Evolutionary conservation across 2,797 vertebrate species (phyloP).

Genomic region (Urophycis tenuis): DNA sequence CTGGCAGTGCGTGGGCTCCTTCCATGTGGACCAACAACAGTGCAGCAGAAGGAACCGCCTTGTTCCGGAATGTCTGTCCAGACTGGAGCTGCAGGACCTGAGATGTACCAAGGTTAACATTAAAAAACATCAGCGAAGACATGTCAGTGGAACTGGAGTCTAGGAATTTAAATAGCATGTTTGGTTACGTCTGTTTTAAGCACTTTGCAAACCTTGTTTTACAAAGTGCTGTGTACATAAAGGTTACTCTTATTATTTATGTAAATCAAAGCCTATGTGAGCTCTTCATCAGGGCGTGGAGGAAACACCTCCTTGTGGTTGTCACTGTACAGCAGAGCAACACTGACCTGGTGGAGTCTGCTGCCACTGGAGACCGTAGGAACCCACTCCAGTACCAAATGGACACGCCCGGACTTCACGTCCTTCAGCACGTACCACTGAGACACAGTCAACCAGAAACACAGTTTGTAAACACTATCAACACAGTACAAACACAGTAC

Average conservation of each 20-base stretch:
- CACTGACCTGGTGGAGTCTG: slow-evolving; percentile 76
- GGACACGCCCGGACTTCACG: slow-evolving; percentile 73
- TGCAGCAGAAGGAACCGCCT: slow-evolving; percentile 73
- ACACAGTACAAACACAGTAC: neutral
- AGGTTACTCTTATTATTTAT: no score
- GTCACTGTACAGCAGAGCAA: neutral
- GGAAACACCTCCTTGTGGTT: no score
- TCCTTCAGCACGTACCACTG: slow-evolving; percentile 77
- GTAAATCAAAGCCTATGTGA: no score
- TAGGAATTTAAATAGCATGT: neutral
- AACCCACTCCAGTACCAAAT: slow-evolving; percentile 72
- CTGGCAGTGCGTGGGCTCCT: slow-evolving; percentile 73
- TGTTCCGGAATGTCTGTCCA: slow-evolving; percentile 75
- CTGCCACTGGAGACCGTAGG: slow-evolving; percentile 44
- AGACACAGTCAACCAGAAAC: slow-evolving; percentile 16
- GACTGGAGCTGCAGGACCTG: slow-evolving; percentile 80
- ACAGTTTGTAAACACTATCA: no score
- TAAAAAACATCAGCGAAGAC: no score
- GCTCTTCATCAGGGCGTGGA: no score
- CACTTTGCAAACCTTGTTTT: neutral
- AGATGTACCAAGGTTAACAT: slow-evolving; percentile 16
- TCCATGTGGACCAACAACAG: slow-evolving; percentile 80
- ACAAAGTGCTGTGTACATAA: neutral
- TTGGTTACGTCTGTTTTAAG: neutral
- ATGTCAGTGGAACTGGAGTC: neutral